phyloP scores from a whole-genome alignment of 2,888 invertebrate genomes.

The Eupithecia subfuscata region DNA sequence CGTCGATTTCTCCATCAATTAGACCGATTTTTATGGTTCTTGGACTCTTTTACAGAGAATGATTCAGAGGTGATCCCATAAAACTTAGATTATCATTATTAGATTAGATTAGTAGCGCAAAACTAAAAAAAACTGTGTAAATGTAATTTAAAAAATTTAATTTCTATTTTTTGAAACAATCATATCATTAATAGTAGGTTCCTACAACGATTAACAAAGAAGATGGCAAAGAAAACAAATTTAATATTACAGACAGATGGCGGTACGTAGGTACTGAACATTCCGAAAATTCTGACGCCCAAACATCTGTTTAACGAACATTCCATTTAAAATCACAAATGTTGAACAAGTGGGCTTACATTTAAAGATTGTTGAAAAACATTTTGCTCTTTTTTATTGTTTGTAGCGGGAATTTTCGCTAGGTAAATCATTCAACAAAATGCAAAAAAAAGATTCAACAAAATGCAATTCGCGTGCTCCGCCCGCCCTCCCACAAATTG shows the following conservation, averaged over 20 bases:
- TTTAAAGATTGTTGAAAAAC: not conserved
- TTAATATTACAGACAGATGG: not conserved
- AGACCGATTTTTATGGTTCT: no score
- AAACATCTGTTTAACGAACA: not conserved
- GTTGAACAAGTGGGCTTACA: not conserved
- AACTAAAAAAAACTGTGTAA: no score
- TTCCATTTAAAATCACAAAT: conserved; percentile 3
- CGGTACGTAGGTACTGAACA: not conserved
- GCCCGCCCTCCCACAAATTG: no score
- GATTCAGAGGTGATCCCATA: no score
- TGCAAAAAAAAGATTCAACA: no score
- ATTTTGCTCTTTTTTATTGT: not conserved
- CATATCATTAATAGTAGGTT: not conserved
- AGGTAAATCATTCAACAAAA: not conserved
- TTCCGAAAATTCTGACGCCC: not conserved
- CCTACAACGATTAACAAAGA: not conserved
- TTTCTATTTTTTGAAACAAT: no score
- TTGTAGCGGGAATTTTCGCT: not conserved
- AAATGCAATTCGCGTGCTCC: no score
- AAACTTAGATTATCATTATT: no score
- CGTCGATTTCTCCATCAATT: no score
- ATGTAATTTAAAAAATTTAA: no score
- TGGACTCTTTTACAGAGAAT: no score
- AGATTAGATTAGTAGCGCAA: no score
- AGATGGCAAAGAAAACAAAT: not conserved